Conservation (phyloP, 1,140 invertebrate species). For the Danaus melanippus region DNA sequence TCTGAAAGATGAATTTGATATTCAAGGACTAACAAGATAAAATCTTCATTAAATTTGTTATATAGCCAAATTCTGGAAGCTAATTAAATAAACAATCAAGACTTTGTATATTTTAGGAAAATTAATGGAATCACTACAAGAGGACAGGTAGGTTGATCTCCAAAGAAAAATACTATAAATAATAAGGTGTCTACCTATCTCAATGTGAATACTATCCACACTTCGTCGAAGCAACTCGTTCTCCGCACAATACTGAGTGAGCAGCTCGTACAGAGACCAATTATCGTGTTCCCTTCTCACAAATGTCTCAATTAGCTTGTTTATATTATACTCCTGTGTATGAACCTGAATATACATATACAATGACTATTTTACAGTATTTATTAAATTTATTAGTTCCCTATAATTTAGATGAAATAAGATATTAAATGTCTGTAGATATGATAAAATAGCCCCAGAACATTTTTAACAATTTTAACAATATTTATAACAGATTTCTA, state of each 20-base stretch:
- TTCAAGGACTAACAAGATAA: not conserved
- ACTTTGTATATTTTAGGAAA: too few species aligned
- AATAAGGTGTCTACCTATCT: conserved; percentile 27
- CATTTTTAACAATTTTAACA: too few species aligned
- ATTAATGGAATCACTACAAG: not conserved
- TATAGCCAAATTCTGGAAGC: not conserved
- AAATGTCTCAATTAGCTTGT: conserved; percentile 43
- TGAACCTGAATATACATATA: conserved; percentile 36
- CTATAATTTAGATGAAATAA: too few species aligned
- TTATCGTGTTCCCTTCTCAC: conserved; percentile 39
- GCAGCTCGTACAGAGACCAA: conserved; percentile 41
- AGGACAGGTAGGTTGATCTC: not conserved
- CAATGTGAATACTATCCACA: conserved; percentile 22
- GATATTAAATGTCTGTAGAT: too few species aligned
- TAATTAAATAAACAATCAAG: too few species aligned
- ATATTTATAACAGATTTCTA: too few species aligned
- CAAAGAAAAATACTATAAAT: not conserved
- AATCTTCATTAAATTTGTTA: not conserved
- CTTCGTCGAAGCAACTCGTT: conserved; percentile 35
- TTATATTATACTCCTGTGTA: conserved; percentile 30
- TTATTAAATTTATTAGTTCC: too few species aligned
- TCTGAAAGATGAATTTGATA: too few species aligned
- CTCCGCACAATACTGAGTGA: conserved; percentile 46
- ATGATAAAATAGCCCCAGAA: too few species aligned
- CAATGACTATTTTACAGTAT: too few species aligned